Conservation (phyloP, 2,797 vertebrate species). For the Bufotes viridis region DNA sequence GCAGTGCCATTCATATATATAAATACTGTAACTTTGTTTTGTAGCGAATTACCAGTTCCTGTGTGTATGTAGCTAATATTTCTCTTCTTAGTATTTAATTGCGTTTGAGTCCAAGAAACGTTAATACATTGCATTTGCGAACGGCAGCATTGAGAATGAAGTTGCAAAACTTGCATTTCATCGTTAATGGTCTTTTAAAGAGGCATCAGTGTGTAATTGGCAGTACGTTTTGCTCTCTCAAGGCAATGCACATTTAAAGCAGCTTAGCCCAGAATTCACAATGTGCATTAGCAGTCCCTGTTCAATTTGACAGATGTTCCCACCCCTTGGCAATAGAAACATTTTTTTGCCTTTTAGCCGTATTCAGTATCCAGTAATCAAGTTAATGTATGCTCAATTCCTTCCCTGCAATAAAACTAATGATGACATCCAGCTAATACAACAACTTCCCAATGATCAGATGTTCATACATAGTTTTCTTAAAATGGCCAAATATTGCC, state of each 20-base stretch:
- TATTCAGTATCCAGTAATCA: slow-evolving; percentile 50
- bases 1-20: too few species aligned
- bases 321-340: slow-evolving; percentile 43
- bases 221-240: slow-evolving; percentile 1
- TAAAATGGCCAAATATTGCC: slow-evolving; percentile 11
- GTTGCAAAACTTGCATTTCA: slow-evolving; percentile 20
- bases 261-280: slow-evolving; percentile 23
- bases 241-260: not conserved
- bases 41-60: too few species aligned
- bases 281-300: slow-evolving; percentile 19
- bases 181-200: not conserved
- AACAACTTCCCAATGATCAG: slow-evolving; percentile 48
- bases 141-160: not conserved
- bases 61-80: not conserved
- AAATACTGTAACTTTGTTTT: too few species aligned
- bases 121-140: not conserved
- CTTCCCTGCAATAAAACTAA: slow-evolving; percentile 47
- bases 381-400: slow-evolving; percentile 50
- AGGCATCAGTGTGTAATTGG: not conserved
- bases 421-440: slow-evolving; percentile 45
- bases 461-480: slow-evolving; percentile 32
- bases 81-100: not conserved
- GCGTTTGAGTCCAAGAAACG: not conserved
- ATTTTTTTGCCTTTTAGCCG: slow-evolving; percentile 42
- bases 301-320: slow-evolving; percentile 47